Evolutionary conservation across 2,113 vertebrate species (phyloP), one percentile per base, ranked within the genome.

Genomic region (Microtus pennsylvanicus): DNA sequence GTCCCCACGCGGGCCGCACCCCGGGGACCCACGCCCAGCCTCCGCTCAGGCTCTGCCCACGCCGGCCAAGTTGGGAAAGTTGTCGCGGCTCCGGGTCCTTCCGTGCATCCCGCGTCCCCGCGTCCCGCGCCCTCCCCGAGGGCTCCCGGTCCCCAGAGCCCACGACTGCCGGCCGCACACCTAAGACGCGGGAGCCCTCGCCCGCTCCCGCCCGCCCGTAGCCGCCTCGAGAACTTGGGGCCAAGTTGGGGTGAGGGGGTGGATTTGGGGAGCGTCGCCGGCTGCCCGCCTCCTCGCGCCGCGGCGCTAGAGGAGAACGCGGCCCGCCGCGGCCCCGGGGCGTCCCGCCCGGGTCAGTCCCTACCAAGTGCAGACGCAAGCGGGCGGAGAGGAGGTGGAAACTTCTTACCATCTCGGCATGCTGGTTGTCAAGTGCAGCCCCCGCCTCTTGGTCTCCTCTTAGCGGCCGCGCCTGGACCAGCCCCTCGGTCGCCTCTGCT

Each of bases 361-460:
- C 97, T 95, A 83, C 90, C 76, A 97, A 98, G 95, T 90, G 93
- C 96, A 95, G 89, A 96, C 96, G 87, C 78, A 58, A 82, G 97
- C 81, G 97, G 98, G 97, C 81, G 97, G 98, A 98, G 98, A 96
- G 98, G 98, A 98, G 98, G 97, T 97, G 98, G 97, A 98, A 99
- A 98, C 98, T 98, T 98, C 99, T 99, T 99, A 99, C 99, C 99
- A 99, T 99, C 98, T 98, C 98, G 97, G 98, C 99, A 99, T 99
- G 98, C 98, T 98, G 98, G 98, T 98, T 98, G 98, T 98, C 98
- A 98, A 98, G 98, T 98, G 98, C 98, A 98, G 98, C 98, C 98
- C 98, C 98, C 98, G 98, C 97, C 98, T 98, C 98, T 98, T 96
- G 98, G 97, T 98, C 98, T 98, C 98, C 98, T 98, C 98, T 98